Conservation (phyloP, 2,797 vertebrate genomes). For the Meda fulgida region DNA sequence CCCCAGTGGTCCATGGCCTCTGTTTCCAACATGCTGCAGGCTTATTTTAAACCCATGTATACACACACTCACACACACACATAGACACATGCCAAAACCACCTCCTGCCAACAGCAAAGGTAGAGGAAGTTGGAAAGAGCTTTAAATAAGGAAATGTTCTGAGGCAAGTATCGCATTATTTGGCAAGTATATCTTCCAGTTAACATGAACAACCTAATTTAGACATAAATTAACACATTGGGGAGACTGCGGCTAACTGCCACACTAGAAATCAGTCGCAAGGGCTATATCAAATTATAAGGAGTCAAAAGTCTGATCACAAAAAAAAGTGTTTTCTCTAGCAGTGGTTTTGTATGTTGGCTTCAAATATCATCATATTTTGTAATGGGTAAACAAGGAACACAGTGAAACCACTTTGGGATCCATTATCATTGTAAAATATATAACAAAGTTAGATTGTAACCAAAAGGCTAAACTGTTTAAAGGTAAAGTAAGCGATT, state of each 20-base stretch:
- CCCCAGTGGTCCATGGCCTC: slow-evolving; percentile 58
- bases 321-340: not conserved
- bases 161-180: slow-evolving; percentile 18
- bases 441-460: not conserved
- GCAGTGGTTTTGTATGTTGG: not conserved
- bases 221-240: slow-evolving; percentile 21
- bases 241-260: slow-evolving; percentile 5
- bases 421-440: not conserved
- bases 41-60: slow-evolving; percentile 60
- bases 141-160: slow-evolving; percentile 45
- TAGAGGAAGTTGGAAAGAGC: slow-evolving; percentile 37
- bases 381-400: not conserved
- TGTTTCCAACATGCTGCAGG: slow-evolving; percentile 58
- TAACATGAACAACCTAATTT: slow-evolving; percentile 29
- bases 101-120: slow-evolving; percentile 39
- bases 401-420: not conserved
- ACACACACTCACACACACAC: slow-evolving; percentile 33
- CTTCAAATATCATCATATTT: slow-evolving; percentile 1
- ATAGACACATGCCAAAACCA: slow-evolving; percentile 24
- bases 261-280: not conserved
- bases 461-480: not conserved
- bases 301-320: slow-evolving; percentile 4
- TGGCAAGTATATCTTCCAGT: slow-evolving; percentile 27
- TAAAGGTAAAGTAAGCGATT: not conserved
- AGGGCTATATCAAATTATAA: slow-evolving; percentile 1